A percentile compares a stretch with the other conserved stretches of the same genome.
Evolutionary conservation across 2,888 invertebrate species (phyloP).

Genomic region (Aplocera efformata): DNA sequence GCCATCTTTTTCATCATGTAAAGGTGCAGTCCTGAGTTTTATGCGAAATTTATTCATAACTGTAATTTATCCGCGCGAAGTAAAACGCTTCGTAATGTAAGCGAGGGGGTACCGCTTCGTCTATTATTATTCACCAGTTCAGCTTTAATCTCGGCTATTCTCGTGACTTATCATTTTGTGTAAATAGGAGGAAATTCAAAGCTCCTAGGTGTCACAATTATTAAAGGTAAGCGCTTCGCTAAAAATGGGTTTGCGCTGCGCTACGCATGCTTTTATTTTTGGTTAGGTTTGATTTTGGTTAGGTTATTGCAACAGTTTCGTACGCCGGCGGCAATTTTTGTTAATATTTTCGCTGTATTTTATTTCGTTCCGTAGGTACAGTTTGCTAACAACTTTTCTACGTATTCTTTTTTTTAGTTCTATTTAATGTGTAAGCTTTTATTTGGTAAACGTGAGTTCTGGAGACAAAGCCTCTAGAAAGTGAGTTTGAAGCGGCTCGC

Average conservation of each 20-base stretch:
- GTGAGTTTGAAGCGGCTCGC: slow-evolving; percentile 42
- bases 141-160: slow-evolving; percentile 63
- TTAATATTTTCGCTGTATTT: neutral
- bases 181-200: slow-evolving; percentile 51
- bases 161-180: slow-evolving; percentile 57
- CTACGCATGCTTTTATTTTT: slow-evolving; percentile 13
- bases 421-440: slow-evolving; percentile 1
- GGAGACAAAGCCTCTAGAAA: slow-evolving; percentile 31
- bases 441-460: slow-evolving; percentile 8
- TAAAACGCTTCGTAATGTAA: slow-evolving; percentile 71
- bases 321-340: slow-evolving; percentile 8
- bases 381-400: neutral
- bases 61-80: slow-evolving; percentile 77
- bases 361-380: neutral
- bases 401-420: neutral
- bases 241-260: slow-evolving; percentile 16
- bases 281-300: too few relatives aligned
- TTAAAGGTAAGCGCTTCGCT: slow-evolving; percentile 24
- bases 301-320: too few relatives aligned
- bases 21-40: slow-evolving; percentile 78
- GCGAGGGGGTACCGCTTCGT: slow-evolving; percentile 60
- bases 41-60: slow-evolving; percentile 82
- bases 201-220: slow-evolving; percentile 22
- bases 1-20: slow-evolving; percentile 59
- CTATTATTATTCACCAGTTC: slow-evolving; percentile 66